phyloP scores from a whole-genome alignment of 2,113 vertebrate species.

The Sakesphorus luctuosus region DNA sequence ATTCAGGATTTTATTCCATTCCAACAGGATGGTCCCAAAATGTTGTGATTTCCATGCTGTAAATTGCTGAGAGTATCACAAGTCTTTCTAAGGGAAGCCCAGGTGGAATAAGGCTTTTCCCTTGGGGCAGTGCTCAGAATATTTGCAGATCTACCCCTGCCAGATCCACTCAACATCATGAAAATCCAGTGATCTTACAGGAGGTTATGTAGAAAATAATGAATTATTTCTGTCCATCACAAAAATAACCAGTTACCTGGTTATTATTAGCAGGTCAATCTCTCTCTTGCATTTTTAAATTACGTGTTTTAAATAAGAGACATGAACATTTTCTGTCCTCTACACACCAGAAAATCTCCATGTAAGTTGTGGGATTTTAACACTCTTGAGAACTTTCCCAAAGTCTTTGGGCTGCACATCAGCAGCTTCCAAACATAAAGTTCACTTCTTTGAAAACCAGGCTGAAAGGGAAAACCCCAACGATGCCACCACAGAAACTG shows the following conservation, averaged over 20 bases:
- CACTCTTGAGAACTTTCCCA: not conserved
- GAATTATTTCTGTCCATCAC: not conserved
- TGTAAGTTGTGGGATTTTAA: not conserved
- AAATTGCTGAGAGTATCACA: not conserved
- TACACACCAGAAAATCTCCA: not conserved
- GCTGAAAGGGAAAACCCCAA: not conserved
- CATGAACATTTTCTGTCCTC: not conserved
- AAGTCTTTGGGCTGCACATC: not conserved
- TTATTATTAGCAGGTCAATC: not conserved
- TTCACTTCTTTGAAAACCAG: not conserved
- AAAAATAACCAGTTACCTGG: not conserved
- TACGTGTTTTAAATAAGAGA: not conserved
- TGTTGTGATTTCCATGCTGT: not conserved
- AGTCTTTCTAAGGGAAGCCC: not conserved
- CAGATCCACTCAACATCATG: not conserved
- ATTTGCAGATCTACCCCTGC: not conserved
- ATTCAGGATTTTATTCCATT: not conserved
- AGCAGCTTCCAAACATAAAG: not conserved
- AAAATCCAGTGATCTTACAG: not conserved
- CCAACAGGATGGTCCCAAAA: not conserved
- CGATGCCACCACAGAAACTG: not conserved
- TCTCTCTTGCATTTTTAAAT: not conserved
- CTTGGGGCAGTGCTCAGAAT: not conserved
- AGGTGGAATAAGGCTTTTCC: not conserved
- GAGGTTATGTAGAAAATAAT: not conserved